Evolutionary conservation across 2,113 vertebrate species (phyloP).

Genomic region (Neogobius melanostomus): DNA sequence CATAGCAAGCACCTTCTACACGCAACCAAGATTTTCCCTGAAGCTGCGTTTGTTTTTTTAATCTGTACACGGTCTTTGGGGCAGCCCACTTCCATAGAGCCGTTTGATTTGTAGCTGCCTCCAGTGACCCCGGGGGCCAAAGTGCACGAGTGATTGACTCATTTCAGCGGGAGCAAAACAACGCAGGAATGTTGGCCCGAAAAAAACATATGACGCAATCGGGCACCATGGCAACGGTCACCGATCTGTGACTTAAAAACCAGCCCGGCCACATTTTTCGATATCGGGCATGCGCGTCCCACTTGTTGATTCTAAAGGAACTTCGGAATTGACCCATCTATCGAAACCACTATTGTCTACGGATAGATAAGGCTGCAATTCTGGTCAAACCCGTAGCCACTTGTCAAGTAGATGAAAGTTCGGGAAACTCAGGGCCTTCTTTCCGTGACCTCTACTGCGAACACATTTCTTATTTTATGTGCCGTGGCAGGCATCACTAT

Average conservation of each 20-base stretch:
- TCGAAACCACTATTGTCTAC: too few species aligned
- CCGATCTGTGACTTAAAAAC: constrained; percentile 24
- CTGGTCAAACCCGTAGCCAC: too few species aligned
- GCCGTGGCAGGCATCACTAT: constrained; percentile 39
- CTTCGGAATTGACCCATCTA: too few species aligned
- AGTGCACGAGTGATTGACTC: constrained; percentile 58
- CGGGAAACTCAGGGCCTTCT: too few species aligned
- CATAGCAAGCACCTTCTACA: too few species aligned
- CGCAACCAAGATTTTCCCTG: not conserved
- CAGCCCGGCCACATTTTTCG: constrained; percentile 47
- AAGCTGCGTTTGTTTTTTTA: not conserved
- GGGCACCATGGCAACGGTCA: constrained; percentile 37
- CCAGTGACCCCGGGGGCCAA: constrained; percentile 29
- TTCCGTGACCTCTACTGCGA: too few species aligned
- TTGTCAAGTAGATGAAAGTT: too few species aligned
- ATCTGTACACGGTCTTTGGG: not conserved
- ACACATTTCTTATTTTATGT: too few species aligned
- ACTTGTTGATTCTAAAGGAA: too few species aligned
- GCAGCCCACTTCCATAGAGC: constrained; percentile 5
- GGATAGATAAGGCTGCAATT: too few species aligned
- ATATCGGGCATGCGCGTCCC: not conserved
- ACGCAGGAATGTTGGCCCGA: constrained; percentile 64
- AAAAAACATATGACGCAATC: constrained; percentile 57
- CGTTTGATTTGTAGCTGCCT: constrained; percentile 36
- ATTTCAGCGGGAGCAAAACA: constrained; percentile 26